Conservation (phyloP, 1,140 invertebrate species). For the Nasonia longicornis region DNA sequence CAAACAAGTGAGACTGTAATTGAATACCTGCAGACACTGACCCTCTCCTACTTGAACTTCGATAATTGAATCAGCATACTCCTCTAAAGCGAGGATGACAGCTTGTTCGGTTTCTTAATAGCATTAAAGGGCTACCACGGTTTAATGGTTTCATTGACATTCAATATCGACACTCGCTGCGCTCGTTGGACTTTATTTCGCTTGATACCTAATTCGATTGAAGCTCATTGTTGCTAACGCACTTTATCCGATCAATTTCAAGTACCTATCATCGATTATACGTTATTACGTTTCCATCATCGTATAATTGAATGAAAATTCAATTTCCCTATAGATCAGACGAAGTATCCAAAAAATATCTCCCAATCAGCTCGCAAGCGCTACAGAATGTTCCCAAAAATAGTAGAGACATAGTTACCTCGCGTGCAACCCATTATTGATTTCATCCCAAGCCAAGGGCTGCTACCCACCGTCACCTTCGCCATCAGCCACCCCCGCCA, state of each 20-base stretch:
- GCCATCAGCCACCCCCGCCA: neutral
- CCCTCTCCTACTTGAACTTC: constrained; percentile 30
- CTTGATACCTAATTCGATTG: neutral
- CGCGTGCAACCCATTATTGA: constrained; percentile 22
- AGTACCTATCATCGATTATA: neutral
- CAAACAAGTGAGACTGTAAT: constrained; percentile 39
- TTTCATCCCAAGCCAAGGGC: neutral
- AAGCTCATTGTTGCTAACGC: neutral
- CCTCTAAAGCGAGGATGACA: constrained; percentile 16
- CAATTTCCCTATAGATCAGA: too few species aligned
- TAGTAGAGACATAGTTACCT: neutral
- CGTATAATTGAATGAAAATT: too few species aligned
- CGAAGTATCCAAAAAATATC: too few species aligned
- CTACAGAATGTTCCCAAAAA: neutral
- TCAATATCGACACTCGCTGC: constrained; percentile 19
- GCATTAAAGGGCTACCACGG: constrained; percentile 34
- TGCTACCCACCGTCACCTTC: neutral
- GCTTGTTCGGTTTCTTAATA: constrained; percentile 41
- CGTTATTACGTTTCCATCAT: too few species aligned
- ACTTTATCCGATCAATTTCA: neutral
- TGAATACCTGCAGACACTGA: constrained; percentile 33
- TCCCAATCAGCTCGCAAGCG: too few species aligned
- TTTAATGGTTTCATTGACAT: constrained; percentile 45
- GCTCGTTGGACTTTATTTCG: neutral
- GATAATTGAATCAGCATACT: constrained; percentile 40